phyloP scores from a whole-genome alignment of 2,113 vertebrate genomes.

The Formicarius rufipectus region DNA sequence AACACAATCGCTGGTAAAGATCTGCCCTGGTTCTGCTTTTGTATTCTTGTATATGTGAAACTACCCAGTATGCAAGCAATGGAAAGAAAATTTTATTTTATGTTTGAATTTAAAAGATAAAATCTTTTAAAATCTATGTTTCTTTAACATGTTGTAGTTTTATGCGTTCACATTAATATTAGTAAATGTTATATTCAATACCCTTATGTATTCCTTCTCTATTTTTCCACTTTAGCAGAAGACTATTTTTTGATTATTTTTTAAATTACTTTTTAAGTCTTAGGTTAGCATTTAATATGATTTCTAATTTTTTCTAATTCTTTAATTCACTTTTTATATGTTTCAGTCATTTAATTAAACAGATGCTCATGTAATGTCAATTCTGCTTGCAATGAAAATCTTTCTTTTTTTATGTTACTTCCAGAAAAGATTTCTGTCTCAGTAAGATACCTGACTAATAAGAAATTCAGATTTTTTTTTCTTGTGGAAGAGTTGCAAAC shows the following conservation, averaged over 20 bases:
- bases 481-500: neutral
- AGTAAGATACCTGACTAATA: neutral
- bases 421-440: neutral
- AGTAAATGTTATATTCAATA: neutral
- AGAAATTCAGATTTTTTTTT: neutral
- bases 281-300: neutral
- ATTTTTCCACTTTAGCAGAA: neutral
- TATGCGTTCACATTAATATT: neutral
- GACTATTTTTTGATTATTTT: neutral
- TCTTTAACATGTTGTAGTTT: neutral
- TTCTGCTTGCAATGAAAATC: neutral
- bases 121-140: neutral
- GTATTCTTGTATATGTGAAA: neutral
- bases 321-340: neutral
- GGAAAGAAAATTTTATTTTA: neutral
- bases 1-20: neutral
- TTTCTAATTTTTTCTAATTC: neutral
- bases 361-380: neutral
- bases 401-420: neutral
- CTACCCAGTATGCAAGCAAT: neutral
- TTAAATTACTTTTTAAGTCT: neutral
- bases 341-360: neutral
- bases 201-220: neutral
- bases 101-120: neutral
- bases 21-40: neutral